Percentiles rank a stretch among this genome's conserved stretches.
These are phyloP conservation scores for Bos taurus DNA, from an alignment of 2,113 vertebrate species.

Conservation along the genomic window DNA sequence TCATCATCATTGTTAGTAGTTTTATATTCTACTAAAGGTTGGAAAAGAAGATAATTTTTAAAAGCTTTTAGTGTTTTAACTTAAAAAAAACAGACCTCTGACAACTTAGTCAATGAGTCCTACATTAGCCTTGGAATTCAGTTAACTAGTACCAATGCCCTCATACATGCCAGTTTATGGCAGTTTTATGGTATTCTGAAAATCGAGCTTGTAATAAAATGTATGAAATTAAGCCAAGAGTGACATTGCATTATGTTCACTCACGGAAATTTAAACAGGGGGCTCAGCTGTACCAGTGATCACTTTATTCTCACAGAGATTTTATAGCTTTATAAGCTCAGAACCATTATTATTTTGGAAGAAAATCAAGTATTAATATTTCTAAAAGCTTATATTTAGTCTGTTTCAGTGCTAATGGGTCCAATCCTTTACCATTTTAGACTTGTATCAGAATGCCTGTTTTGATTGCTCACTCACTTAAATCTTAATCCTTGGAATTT, in stretches of 20 bases:
- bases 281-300: background rate
- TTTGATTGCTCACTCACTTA: background rate
- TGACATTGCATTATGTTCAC: background rate
- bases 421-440: constrained; percentile 10
- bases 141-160: background rate
- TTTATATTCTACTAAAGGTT: background rate
- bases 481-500: constrained; percentile 46
- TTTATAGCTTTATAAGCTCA: background rate
- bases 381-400: background rate
- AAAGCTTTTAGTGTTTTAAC: background rate
- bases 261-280: constrained; percentile 8
- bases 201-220: constrained; percentile 20
- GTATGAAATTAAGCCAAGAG: background rate
- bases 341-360: background rate
- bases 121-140: background rate
- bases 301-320: background rate
- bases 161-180: background rate
- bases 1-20: background rate
- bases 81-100: background rate
- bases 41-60: background rate
- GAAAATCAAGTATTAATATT: constrained; percentile 18
- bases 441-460: background rate
- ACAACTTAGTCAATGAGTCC: background rate
- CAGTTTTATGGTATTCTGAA: background rate
- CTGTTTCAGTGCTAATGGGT: background rate